Conservation (phyloP, 1,140 invertebrate genomes). For the Achroia grisella region DNA sequence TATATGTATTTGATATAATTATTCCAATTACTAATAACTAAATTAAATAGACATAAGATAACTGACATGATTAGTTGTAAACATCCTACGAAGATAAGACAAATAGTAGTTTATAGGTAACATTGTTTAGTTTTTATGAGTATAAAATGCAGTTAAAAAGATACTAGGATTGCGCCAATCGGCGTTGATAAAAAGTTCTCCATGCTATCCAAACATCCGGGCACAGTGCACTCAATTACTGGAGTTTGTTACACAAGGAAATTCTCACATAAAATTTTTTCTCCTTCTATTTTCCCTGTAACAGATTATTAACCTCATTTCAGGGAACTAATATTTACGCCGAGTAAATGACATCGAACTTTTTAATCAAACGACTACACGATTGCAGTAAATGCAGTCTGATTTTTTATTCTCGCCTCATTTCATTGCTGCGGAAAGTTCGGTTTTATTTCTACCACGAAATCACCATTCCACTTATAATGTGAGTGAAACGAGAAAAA, state of each 20-base stretch:
- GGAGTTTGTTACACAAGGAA: constrained; percentile 42
- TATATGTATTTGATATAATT: no score
- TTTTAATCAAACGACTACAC: no score
- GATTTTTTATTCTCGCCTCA: no score
- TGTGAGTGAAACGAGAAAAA: no score
- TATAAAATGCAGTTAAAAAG: constrained; percentile 28
- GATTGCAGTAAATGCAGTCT: no score
- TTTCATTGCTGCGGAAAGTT: no score
- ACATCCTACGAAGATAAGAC: no score
- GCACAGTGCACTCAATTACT: constrained; percentile 42
- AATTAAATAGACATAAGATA: no score
- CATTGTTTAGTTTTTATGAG: neutral
- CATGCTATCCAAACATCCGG: constrained; percentile 39
- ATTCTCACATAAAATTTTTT: constrained; percentile 36
- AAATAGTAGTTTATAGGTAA: neutral
- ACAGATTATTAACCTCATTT: constrained; percentile 29
- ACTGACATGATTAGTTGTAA: no score
- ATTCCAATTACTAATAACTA: no score
- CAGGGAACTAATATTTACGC: constrained; percentile 12
- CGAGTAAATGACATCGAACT: constrained; percentile 6
- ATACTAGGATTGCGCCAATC: constrained; percentile 33
- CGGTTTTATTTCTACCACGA: no score
- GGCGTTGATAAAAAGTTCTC: constrained; percentile 43
- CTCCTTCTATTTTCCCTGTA: constrained; percentile 24
- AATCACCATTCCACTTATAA: no score